phyloP scores from a whole-genome alignment of 1,140 invertebrate genomes.

The Coenobita brevimanus region DNA sequence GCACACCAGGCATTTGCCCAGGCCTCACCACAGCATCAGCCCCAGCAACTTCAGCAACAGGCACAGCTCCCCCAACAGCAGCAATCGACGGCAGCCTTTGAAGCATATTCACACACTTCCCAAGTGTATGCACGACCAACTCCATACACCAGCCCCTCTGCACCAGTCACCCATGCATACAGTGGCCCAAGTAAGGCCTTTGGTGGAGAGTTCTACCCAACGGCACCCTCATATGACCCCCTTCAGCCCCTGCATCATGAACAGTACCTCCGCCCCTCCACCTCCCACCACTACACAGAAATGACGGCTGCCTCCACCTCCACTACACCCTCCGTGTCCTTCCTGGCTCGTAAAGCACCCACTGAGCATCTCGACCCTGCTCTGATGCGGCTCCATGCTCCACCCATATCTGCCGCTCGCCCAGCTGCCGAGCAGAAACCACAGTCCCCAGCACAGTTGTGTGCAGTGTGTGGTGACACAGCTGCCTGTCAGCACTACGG shows the following conservation, averaged over 20 bases:
- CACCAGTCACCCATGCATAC: conserved; percentile 65
- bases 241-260: conserved; percentile 66
- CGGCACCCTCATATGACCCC: conserved; percentile 63
- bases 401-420: conserved; percentile 40
- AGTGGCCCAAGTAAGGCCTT: conserved; percentile 57
- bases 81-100: conserved; percentile 72
- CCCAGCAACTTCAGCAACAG: conserved; percentile 82
- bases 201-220: conserved; percentile 63
- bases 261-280: conserved; percentile 66
- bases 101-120: conserved; percentile 61
- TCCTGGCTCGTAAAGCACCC: conserved; percentile 52
- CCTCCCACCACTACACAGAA: conserved; percentile 68
- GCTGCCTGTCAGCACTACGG: conserved; percentile 99
- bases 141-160: conserved; percentile 60
- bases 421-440: conserved; percentile 78
- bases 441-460: conserved; percentile 88
- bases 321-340: conserved; percentile 54
- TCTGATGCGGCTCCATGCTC: conserved; percentile 64
- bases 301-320: conserved; percentile 58
- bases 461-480: conserved; percentile 98
- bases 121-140: conserved; percentile 65
- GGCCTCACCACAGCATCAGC: conserved; percentile 77
- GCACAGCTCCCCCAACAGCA: conserved; percentile 77
- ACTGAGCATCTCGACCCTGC: conserved; percentile 66
- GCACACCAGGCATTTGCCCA: conserved; percentile 71